Evolutionary conservation across 2,113 vertebrate genomes (phyloP).

Genomic region (Eptatretus burgeri): DNA sequence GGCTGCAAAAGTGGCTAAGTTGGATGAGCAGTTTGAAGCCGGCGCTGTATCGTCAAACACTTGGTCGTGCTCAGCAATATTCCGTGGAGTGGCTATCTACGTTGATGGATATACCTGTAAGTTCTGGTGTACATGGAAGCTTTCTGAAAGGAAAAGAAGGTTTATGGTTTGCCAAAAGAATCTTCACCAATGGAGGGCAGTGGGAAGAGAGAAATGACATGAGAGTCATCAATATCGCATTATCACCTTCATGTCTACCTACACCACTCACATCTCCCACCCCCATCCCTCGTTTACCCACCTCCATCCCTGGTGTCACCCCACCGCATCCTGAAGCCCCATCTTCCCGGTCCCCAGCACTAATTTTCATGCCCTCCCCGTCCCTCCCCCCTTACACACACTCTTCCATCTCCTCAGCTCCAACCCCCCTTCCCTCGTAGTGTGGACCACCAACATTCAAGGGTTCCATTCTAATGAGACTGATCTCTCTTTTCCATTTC

Average conservation of each 20-base stretch:
- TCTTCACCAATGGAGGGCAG: too few relatives aligned
- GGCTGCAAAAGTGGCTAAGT: slow-evolving; percentile 62
- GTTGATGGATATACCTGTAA: slow-evolving; percentile 90
- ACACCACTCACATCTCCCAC: background rate
- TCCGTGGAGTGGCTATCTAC: slow-evolving; percentile 64
- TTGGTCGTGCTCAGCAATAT: slow-evolving; percentile 42
- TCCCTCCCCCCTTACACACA: background rate
- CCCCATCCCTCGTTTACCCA: background rate
- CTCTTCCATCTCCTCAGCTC: background rate
- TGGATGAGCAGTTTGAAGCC: slow-evolving; percentile 63
- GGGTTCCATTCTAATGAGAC: too few relatives aligned
- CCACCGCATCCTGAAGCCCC: background rate
- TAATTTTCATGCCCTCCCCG: background rate
- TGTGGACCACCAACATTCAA: background rate
- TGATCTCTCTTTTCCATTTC: too few relatives aligned
- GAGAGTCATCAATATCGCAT: background rate
- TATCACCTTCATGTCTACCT: background rate
- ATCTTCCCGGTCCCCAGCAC: background rate
- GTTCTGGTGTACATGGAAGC: slow-evolving; percentile 2
- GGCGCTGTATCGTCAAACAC: slow-evolving; percentile 40
- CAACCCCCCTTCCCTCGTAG: background rate
- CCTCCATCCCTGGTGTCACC: background rate
- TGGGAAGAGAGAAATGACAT: too few relatives aligned
- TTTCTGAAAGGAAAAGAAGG: background rate
- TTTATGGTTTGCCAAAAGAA: background rate